These are phyloP conservation scores for Priocnemis perturbator DNA, from an alignment of 2,888 invertebrate genomes.

Conservation along the genomic window DNA sequence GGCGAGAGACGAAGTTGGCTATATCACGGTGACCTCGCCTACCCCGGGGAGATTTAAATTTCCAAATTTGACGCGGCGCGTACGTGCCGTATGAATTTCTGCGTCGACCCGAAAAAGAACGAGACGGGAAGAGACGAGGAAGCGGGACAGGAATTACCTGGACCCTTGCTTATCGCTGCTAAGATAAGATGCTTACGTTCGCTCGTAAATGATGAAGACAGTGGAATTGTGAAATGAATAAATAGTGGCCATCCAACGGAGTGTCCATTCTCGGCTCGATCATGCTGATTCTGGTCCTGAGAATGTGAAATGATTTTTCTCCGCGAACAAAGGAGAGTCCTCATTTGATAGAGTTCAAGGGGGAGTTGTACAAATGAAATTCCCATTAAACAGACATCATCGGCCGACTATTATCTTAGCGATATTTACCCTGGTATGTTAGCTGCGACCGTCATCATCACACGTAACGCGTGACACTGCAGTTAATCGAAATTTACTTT, in stretches of 20 bases:
- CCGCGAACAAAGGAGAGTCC: not conserved
- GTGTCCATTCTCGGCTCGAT: not conserved
- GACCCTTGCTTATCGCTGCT: slow-evolving; percentile 39
- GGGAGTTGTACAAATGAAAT: not conserved
- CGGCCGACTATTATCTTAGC: slow-evolving; percentile 23
- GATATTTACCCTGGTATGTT: slow-evolving; percentile 43
- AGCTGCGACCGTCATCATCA: slow-evolving; percentile 21
- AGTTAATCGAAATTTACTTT: slow-evolving; percentile 60
- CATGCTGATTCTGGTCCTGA: too few relatives aligned
- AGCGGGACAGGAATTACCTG: slow-evolving; percentile 26
- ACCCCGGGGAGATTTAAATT: slow-evolving; percentile 68
- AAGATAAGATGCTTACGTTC: slow-evolving; percentile 44
- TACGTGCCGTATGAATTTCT: slow-evolving; percentile 38
- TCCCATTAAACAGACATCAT: slow-evolving; percentile 30
- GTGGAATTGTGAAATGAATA: slow-evolving; percentile 22
- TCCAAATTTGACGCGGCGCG: slow-evolving; percentile 53
- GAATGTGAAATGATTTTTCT: slow-evolving; percentile 7
- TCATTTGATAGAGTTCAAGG: not conserved
- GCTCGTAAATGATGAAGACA: slow-evolving; percentile 24
- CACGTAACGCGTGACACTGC: slow-evolving; percentile 51
- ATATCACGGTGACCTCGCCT: slow-evolving; percentile 12
- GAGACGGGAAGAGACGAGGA: slow-evolving; percentile 15
- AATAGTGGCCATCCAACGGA: too few relatives aligned
- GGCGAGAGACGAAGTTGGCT: slow-evolving; percentile 11
- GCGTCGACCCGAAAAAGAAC: slow-evolving; percentile 18